phyloP scores from a whole-genome alignment of 2,797 vertebrate species.

The Pteropus rufus region DNA sequence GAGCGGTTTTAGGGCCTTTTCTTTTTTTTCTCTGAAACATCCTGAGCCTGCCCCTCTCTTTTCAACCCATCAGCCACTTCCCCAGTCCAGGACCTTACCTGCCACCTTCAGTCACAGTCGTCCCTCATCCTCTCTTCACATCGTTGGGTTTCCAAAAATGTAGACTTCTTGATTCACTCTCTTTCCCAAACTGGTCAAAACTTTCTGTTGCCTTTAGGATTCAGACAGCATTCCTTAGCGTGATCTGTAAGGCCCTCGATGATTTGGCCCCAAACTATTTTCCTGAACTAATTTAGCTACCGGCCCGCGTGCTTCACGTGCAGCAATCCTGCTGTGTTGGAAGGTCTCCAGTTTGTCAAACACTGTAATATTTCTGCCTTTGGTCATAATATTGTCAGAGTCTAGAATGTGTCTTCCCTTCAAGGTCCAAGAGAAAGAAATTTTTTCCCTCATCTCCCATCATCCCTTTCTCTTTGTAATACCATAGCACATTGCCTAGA shows the following conservation, averaged over 20 bases:
- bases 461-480: background rate
- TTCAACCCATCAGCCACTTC: background rate
- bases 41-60: background rate
- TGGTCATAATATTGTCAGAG: background rate
- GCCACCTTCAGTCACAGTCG: background rate
- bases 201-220: background rate
- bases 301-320: background rate
- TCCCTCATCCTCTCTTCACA: background rate
- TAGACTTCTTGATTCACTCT: background rate
- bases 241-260: background rate
- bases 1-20: background rate
- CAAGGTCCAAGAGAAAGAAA: background rate
- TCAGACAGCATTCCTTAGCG: background rate
- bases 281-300: background rate
- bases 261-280: background rate
- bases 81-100: background rate
- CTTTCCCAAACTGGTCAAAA: background rate
- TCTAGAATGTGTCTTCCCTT: background rate
- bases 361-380: background rate
- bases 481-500: background rate
- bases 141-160: background rate
- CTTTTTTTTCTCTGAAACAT: background rate
- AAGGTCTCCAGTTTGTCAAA: background rate
- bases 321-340: background rate
- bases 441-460: background rate